Percentiles rank a stretch among this genome's conserved stretches.
Conservation (phyloP, 2,888 invertebrate species). For the Machimus rusticus region DNA sequence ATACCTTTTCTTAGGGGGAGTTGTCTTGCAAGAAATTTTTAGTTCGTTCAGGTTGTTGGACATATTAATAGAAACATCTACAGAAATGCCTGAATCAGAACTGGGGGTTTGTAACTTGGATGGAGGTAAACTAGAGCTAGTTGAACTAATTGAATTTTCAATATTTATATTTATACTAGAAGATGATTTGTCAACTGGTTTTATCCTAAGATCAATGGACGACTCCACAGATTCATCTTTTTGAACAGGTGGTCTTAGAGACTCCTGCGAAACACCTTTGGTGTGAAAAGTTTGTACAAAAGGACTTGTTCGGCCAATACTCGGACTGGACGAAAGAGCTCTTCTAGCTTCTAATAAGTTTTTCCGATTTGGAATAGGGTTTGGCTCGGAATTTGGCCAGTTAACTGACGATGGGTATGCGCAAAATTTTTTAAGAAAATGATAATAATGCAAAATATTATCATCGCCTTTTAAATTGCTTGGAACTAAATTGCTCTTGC, state of each 20-base stretch:
- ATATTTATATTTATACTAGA: constrained; percentile 47
- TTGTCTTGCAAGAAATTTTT: constrained; percentile 48
- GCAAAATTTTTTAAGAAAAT: constrained; percentile 42
- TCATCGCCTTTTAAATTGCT: not conserved
- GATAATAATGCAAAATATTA: constrained; percentile 42
- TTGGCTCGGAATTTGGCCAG: not conserved
- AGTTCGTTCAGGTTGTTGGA: constrained; percentile 45
- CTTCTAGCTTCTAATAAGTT: not conserved
- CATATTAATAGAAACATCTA: constrained; percentile 49
- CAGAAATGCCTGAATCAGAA: constrained; percentile 19
- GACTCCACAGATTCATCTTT: not conserved
- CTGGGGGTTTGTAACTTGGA: not conserved
- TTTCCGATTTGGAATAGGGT: not conserved
- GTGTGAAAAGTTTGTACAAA: not conserved
- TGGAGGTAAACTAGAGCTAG: not conserved
- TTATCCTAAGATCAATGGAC: constrained; percentile 41
- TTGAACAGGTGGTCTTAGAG: not conserved
- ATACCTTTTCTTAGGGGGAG: constrained; percentile 45
- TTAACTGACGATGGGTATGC: not conserved
- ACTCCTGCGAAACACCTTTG: not conserved
- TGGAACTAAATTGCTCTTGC: not conserved
- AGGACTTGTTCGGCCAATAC: not conserved
- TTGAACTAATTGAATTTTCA: constrained; percentile 22
- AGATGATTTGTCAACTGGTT: not conserved
- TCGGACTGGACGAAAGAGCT: not conserved